Conservation (phyloP, 2,797 vertebrate genomes). For the Antrozous pallidus region DNA sequence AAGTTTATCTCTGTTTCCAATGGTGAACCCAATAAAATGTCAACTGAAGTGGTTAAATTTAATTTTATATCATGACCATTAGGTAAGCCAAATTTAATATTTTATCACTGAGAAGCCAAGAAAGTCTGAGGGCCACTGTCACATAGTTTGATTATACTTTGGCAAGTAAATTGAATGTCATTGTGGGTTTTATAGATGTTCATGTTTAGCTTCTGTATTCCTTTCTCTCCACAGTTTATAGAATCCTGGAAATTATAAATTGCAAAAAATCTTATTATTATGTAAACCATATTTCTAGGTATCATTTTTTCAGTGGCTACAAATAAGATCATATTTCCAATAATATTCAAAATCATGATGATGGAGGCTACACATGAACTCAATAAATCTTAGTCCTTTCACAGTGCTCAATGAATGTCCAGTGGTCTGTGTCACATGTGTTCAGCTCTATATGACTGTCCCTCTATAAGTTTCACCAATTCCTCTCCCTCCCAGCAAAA, state of each 20-base stretch:
- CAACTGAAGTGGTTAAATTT: slow-evolving; percentile 28
- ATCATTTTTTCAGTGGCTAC: neutral
- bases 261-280: neutral
- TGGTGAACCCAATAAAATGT: neutral
- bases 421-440: neutral
- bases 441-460: neutral
- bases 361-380: neutral
- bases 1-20: neutral
- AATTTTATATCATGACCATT: slow-evolving; percentile 12
- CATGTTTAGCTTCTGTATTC: neutral
- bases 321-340: neutral
- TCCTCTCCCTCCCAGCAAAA: neutral
- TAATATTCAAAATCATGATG: neutral
- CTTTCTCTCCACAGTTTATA: neutral
- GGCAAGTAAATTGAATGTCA: neutral
- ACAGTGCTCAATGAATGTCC: neutral
- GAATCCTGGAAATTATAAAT: neutral
- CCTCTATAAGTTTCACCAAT: neutral
- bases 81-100: neutral
- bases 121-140: neutral
- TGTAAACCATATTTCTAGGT: neutral
- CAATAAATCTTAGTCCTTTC: neutral
- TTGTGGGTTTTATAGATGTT: neutral
- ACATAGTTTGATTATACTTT: neutral
- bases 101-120: neutral